Base-by-base conservation (phyloP, 1,140 invertebrate species). In the Anagrus nilaparvatae region DNA sequence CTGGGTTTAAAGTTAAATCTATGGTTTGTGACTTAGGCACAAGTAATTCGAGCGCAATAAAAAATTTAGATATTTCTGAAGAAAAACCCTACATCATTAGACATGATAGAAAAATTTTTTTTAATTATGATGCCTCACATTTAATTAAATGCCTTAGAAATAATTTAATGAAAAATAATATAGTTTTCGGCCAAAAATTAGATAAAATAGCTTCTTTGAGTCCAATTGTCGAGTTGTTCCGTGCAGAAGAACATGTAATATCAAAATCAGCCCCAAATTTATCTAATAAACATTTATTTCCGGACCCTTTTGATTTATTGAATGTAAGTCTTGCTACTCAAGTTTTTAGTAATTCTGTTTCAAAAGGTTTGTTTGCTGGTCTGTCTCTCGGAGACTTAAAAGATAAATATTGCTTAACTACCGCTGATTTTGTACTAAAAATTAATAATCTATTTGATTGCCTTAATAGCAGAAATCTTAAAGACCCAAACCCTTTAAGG, bases 231-330 rank as follows among this genome's bases (percentile, higher is more conserved):
- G 4, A 17, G 8, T 30, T 46, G 14, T 33, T 28, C 17, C 17
- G 18, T 3, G 2, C 40, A 5, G 46, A 47, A 19, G 16, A 34
- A 18, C 0, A 7, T n/a, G n/a, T n/a, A n/a, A n/a, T n/a, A n/a
- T 25, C 20, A 6, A 32, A 36, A 43, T 21, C 46, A 4, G 23
- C 24, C 0, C 31, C 30, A 9, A 37, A 38, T 13, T 38, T 42
- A 20, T 38, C 31, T 1, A 40, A 47, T 19, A 23, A 25, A 13
- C 45, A 47, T 40, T 17, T 47, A 2, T 25, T 32, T 16, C 45
- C 45, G 13, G 36, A 38, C 21, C 38, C 24, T 17, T 43, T 47
- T 34, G 16, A 47, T 20, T 18, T 34, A 16, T 41, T 47, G 40
- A 47, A 37, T n/a, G 40, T 40, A 3, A 42, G 21, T 21, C 27